phyloP scores from a whole-genome alignment of 2,113 vertebrate genomes.

The Macquaria australasica region DNA sequence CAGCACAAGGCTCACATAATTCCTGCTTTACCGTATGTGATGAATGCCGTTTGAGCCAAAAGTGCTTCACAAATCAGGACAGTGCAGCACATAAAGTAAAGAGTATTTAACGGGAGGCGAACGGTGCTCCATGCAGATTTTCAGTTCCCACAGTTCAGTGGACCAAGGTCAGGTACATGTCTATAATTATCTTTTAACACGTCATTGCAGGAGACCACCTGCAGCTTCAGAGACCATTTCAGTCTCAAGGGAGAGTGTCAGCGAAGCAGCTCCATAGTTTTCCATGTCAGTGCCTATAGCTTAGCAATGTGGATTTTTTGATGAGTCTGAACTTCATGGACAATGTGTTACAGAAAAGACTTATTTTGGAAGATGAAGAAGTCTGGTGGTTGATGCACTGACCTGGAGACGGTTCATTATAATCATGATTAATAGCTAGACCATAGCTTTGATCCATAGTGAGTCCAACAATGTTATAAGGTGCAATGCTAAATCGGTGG shows the following conservation, averaged over 20 bases:
- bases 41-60: background rate
- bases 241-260: background rate
- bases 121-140: background rate
- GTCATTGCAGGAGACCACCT: background rate
- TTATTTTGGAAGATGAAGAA: background rate
- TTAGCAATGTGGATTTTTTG: background rate
- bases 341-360: background rate
- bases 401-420: background rate
- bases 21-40: background rate
- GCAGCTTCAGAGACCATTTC: slow-evolving; percentile 4
- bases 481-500: too few relatives aligned
- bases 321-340: background rate
- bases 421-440: too few relatives aligned
- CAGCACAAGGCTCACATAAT: rapidly evolving
- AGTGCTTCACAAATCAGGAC: background rate
- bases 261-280: background rate
- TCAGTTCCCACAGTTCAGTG: slow-evolving; percentile 9
- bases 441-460: too few relatives aligned
- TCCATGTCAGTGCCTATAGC: background rate
- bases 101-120: background rate
- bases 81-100: background rate
- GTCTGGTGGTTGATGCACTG: background rate
- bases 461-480: too few relatives aligned
- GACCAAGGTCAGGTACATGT: slow-evolving; percentile 12
- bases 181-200: slow-evolving; percentile 44